Conservation (phyloP, 2,113 vertebrate species). For the Ahaetulla prasina region DNA sequence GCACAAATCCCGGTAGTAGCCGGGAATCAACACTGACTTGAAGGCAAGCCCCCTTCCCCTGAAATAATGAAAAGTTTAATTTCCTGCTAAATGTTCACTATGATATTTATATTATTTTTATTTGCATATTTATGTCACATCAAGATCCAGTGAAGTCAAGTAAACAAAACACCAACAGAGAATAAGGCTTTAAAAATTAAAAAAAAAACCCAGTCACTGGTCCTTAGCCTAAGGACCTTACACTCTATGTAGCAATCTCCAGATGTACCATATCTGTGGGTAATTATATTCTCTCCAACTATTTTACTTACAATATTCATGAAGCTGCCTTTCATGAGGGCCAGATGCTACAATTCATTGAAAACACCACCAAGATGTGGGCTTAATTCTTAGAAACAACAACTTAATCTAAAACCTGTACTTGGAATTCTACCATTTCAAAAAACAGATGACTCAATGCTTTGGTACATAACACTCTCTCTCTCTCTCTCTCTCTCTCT, state of each 20-base stretch:
- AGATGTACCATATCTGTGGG: background rate
- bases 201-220: background rate
- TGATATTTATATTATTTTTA: background rate
- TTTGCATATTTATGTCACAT: constrained; percentile 11
- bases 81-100: background rate
- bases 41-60: background rate
- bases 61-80: background rate
- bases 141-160: background rate
- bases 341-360: background rate
- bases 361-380: background rate
- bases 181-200: background rate
- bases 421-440: background rate
- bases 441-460: background rate
- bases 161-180: background rate
- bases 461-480: background rate
- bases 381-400: background rate
- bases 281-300: background rate
- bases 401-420: background rate
- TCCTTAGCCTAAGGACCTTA: background rate
- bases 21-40: background rate
- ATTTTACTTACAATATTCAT: background rate
- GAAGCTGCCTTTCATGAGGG: background rate
- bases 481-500: too few relatives aligned
- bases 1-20: background rate
- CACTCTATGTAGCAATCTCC: background rate